Conservation (phyloP, 2,113 vertebrate genomes). For the Eubucco bourcierii region DNA sequence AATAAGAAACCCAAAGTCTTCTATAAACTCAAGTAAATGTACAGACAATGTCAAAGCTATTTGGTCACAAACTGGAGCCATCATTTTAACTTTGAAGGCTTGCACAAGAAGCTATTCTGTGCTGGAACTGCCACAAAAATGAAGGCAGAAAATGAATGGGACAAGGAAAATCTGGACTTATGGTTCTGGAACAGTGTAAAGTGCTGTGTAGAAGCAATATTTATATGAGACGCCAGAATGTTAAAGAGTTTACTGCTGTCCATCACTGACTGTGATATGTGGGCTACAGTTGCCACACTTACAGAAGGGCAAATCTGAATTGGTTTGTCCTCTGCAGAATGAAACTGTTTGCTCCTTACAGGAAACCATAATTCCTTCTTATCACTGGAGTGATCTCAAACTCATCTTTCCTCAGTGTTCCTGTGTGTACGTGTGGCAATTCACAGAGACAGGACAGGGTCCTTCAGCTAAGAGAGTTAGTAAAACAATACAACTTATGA, state of each 20-base stretch:
- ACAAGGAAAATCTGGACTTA: conserved; percentile 26
- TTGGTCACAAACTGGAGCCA: conserved; percentile 56
- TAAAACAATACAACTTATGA: background rate
- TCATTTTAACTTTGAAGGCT: conserved; percentile 55
- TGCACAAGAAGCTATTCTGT: conserved; percentile 41
- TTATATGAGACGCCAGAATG: conserved; percentile 7
- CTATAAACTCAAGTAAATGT: conserved; percentile 40
- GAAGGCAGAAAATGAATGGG: conserved; percentile 42
- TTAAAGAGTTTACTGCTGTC: background rate
- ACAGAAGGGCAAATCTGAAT: conserved; percentile 15
- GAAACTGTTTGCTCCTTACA: background rate
- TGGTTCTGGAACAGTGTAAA: background rate
- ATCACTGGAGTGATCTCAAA: background rate
- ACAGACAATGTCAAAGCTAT: conserved; percentile 64
- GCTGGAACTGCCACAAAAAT: conserved; percentile 40
- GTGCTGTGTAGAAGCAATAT: conserved; percentile 27
- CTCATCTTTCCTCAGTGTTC: background rate
- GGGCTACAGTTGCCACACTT: background rate
- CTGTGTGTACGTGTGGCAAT: background rate
- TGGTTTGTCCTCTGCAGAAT: conserved; percentile 13
- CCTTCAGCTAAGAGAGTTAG: background rate
- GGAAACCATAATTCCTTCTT: background rate
- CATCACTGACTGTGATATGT: conserved; percentile 1
- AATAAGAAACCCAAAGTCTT: conserved; percentile 55
- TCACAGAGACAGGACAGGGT: background rate